Evolutionary conservation across 2,888 invertebrate species (phyloP), one percentile per base, ranked within the genome.

Genomic region (Timema podura): DNA sequence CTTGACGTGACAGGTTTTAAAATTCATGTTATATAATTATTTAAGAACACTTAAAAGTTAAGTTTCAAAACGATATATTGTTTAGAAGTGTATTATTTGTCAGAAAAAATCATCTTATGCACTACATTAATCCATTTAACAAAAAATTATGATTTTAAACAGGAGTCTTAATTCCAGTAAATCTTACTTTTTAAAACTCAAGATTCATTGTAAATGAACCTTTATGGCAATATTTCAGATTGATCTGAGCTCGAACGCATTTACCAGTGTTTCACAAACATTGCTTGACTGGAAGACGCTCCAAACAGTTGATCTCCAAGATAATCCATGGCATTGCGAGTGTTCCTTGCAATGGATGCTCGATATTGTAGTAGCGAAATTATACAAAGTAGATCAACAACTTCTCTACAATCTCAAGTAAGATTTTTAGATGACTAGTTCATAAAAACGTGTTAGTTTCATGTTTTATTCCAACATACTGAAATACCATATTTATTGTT

Each of bases 311-410:
- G 83, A 88, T 78, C 77, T 88, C 5, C 87, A 87, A 81, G 81
- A 81, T 73, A 89, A 89, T 79, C 88, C 88, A 1, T 87, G 88
- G 84, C 79, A 82, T 72, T 89, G 89, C 76, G 79, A 82, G 72
- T 89, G 89, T 75, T 81, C 83, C 51, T 77, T 87, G 76, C 86
- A 88, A 75, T 87, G 88, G 86, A 78, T 89, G 74, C 78, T 87
- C 30, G 83, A 85, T 64, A 82, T 83, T 45, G 78, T 88, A 51
- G 75, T 88, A 57, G 84, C 85, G 0, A 78, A 79, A 68, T 80
- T 85, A 75, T 86, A 86, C 75, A 76, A 74, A n/a, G 78, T 75
- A 5, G 80, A 84, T 67, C 81, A 83, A 0, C 75, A 79, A 7
- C 77, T 86, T 46, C 78, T 87, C 10, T 77, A 82, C 45, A 83